A percentile compares a stretch with the other conserved stretches of the same genome.
These are phyloP conservation scores for Cactoblastis cactorum DNA, from an alignment of 2,888 invertebrate species.

Conservation along the genomic window DNA sequence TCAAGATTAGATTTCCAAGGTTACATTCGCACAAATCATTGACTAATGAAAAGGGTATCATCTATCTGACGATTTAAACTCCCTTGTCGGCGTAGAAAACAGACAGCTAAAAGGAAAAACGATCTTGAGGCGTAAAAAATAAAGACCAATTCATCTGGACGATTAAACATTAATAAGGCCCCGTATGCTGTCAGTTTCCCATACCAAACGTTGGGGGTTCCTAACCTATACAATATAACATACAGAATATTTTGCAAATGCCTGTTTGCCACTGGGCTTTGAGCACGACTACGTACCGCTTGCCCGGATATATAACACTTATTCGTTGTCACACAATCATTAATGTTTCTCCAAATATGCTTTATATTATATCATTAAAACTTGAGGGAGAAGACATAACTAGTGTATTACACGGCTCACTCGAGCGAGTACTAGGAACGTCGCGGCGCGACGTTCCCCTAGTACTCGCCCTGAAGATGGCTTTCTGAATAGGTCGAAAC, in stretches of 20 bases:
- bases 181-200: background rate
- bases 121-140: constrained; percentile 6
- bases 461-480: too few relatives aligned
- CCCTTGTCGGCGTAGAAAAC: background rate
- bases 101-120: constrained; percentile 5
- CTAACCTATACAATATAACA: constrained; percentile 43
- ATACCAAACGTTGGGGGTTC: background rate
- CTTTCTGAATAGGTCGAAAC: too few relatives aligned
- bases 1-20: constrained; percentile 6
- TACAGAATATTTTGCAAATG: constrained; percentile 71
- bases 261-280: constrained; percentile 41
- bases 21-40: background rate
- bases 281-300: constrained; percentile 29
- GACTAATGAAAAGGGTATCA: background rate
- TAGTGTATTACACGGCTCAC: too few relatives aligned
- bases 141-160: constrained; percentile 9
- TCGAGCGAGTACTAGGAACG: too few relatives aligned
- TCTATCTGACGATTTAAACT: background rate
- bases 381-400: too few relatives aligned
- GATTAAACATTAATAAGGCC: constrained; percentile 13
- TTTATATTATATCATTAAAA: too few relatives aligned
- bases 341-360: background rate
- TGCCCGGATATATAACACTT: constrained; percentile 52
- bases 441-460: too few relatives aligned
- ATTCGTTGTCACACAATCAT: constrained; percentile 52